phyloP scores from a whole-genome alignment of 2,888 invertebrate species.

The Trileptium ribeirensis region DNA sequence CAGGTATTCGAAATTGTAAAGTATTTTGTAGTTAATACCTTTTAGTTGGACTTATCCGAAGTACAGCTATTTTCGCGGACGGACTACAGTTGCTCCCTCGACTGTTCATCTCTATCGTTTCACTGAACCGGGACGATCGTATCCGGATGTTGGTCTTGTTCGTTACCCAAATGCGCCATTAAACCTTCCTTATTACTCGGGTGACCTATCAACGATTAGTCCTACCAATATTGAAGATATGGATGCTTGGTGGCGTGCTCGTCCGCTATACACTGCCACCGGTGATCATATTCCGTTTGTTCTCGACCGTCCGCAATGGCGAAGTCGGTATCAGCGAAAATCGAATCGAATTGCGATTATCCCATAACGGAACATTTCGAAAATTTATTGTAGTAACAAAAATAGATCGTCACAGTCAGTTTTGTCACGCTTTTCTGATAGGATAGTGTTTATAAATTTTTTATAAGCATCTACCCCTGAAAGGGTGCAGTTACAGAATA shows the following conservation, averaged over 20 bases:
- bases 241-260: background rate
- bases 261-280: background rate
- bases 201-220: background rate
- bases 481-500: too few species aligned
- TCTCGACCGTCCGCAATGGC: background rate
- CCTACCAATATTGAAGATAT: background rate
- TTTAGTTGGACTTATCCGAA: background rate
- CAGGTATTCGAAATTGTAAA: too few species aligned
- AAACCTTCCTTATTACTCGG: background rate
- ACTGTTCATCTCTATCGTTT: background rate
- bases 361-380: too few species aligned
- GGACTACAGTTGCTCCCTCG: background rate
- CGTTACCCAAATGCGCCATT: background rate
- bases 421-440: too few species aligned
- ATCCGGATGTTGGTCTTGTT: background rate
- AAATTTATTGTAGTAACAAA: too few species aligned
- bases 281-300: background rate
- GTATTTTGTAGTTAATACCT: too few species aligned
- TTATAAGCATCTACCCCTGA: too few species aligned
- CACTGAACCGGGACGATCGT: background rate
- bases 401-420: too few species aligned
- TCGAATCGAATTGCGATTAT: background rate
- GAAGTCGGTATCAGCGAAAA: background rate
- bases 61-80: background rate
- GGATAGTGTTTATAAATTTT: too few species aligned